Conservation (phyloP, 2,113 vertebrate genomes). For the Megaceryle maxima region DNA sequence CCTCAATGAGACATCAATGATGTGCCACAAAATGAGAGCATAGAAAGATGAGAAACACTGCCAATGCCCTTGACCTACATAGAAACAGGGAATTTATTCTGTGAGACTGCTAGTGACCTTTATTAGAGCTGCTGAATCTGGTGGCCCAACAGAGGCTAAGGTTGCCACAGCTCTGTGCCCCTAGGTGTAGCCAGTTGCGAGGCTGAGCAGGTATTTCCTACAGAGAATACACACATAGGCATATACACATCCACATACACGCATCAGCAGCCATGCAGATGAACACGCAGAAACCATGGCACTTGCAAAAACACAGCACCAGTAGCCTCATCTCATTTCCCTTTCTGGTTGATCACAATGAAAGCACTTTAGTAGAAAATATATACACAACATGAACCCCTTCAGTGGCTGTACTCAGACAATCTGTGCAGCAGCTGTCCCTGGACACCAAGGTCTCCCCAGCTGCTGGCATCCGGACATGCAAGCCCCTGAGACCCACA, state of each 20-base stretch:
- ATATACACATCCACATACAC: no score
- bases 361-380: background rate
- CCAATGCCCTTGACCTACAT: background rate
- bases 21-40: background rate
- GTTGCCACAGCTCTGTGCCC: background rate
- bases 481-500: no score
- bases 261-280: background rate
- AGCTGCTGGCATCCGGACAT: no score
- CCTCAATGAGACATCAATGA: background rate
- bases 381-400: background rate
- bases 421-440: no score
- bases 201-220: background rate
- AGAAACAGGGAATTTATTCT: background rate
- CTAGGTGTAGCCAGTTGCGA: background rate
- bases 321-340: background rate
- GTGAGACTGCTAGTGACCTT: background rate
- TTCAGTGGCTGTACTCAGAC: no score
- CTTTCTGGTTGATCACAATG: background rate
- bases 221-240: background rate
- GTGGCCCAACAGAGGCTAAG: background rate
- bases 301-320: background rate
- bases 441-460: no score
- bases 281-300: background rate
- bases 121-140: background rate
- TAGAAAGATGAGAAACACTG: background rate